phyloP scores from a whole-genome alignment of 2,113 vertebrate species.

The Chlorocebus sabaeus region DNA sequence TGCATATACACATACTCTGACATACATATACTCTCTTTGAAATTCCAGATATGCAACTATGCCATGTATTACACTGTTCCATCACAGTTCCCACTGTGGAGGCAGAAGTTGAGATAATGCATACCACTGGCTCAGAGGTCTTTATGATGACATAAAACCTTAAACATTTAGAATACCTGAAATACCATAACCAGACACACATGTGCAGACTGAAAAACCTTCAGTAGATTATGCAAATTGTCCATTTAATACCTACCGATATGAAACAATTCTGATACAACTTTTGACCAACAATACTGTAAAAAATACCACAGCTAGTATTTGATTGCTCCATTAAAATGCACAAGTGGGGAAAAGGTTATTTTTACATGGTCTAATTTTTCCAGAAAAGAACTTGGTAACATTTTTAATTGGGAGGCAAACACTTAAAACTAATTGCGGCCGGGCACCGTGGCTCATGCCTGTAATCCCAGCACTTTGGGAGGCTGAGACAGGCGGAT shows the following conservation, averaged over 20 bases:
- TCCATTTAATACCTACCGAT: neutral
- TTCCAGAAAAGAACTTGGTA: slow-evolving; percentile 10
- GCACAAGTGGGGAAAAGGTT: neutral
- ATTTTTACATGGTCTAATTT: neutral
- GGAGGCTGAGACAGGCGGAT: too few relatives aligned
- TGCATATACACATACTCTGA: neutral
- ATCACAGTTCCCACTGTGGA: slow-evolving; percentile 16
- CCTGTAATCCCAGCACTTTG: too few relatives aligned
- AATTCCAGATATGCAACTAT: slow-evolving; percentile 17
- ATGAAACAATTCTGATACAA: slow-evolving; percentile 6
- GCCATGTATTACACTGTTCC: neutral
- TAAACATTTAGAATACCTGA: slow-evolving; percentile 52
- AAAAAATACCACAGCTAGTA: slow-evolving; percentile 29
- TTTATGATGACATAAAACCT: slow-evolving; percentile 36
- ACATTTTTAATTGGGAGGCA: neutral
- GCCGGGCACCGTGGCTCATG: too few relatives aligned
- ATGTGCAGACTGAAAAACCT: neutral
- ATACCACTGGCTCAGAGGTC: neutral
- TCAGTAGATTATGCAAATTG: neutral
- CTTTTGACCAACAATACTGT: neutral
- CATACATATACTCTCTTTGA: neutral
- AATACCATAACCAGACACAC: slow-evolving; percentile 33
- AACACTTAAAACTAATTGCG: neutral
- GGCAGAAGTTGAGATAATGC: slow-evolving; percentile 42
- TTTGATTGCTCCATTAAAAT: neutral